Evolutionary conservation across 2,888 invertebrate genomes (phyloP).

Genomic region (Chydorus sphaericus): DNA sequence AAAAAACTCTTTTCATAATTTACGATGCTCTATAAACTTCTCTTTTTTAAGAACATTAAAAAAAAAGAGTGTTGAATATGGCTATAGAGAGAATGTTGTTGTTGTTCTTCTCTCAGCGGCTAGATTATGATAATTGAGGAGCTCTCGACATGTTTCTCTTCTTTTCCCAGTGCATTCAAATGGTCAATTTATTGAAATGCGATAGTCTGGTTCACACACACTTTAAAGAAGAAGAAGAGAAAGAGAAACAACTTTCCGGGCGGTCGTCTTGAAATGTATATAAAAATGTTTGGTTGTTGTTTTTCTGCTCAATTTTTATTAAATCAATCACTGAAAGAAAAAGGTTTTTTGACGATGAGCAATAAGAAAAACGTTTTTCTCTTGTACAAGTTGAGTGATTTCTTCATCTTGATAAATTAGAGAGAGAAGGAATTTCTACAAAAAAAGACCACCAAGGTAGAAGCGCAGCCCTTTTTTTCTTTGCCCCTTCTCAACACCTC

Average conservation of each 20-base stretch:
- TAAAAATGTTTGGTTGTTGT: too few relatives aligned
- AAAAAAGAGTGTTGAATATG: too few relatives aligned
- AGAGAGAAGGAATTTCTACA: background rate
- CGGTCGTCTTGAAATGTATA: background rate
- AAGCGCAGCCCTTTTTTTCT: background rate
- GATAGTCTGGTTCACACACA: background rate
- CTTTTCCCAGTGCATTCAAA: background rate
- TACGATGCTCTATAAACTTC: too few relatives aligned
- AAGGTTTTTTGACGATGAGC: background rate
- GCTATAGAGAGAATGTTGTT: too few relatives aligned
- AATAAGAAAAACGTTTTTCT: background rate
- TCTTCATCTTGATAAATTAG: background rate
- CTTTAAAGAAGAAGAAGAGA: background rate
- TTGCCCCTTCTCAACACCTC: background rate
- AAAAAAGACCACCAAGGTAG: background rate
- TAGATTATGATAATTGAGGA: conserved; percentile 3
- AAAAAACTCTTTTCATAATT: too few relatives aligned
- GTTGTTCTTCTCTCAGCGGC: too few relatives aligned
- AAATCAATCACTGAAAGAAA: background rate
- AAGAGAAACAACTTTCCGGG: background rate
- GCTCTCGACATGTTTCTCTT: background rate
- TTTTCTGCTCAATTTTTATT: background rate
- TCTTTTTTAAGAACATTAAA: too few relatives aligned
- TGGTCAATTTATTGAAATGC: background rate
- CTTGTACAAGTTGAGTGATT: conserved; percentile 1